Evolutionary conservation across 2,113 vertebrate genomes (phyloP).

Genomic region (Todiramphus saurophagus): DNA sequence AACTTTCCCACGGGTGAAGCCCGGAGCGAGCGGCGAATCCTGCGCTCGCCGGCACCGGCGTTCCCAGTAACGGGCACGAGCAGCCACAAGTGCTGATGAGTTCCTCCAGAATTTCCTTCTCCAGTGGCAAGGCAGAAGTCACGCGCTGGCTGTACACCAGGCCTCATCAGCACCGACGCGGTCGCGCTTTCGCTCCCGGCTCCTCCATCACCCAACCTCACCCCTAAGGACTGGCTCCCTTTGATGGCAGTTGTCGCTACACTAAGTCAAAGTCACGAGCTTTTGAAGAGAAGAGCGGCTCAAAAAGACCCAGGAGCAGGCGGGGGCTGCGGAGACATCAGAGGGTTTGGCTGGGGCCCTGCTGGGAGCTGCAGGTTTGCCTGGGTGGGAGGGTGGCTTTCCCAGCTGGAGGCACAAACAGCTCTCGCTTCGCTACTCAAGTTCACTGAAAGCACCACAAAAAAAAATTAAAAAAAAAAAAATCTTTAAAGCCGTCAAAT

Average conservation of each 20-base stretch:
- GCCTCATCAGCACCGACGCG: neutral
- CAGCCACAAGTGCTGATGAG: slow-evolving; percentile 18
- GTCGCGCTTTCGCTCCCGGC: neutral
- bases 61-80: slow-evolving; percentile 11
- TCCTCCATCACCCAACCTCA: slow-evolving; percentile 43
- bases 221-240: slow-evolving; percentile 28
- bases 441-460: neutral
- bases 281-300: neutral
- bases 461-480: neutral
- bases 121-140: neutral
- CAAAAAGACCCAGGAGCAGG: neutral
- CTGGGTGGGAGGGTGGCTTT: neutral
- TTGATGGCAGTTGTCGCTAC: neutral
- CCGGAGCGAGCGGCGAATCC: neutral
- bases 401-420: neutral
- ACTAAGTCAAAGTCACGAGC: neutral
- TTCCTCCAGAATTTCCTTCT: neutral
- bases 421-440: neutral
- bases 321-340: neutral
- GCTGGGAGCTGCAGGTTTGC: neutral
- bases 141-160: neutral
- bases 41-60: neutral
- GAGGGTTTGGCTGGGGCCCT: neutral
- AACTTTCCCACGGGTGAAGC: neutral
- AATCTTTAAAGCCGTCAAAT: neutral